These are phyloP conservation scores for Apistogramma diplotaenia DNA, from an alignment of 2,113 vertebrate genomes.

Conservation along the genomic window DNA sequence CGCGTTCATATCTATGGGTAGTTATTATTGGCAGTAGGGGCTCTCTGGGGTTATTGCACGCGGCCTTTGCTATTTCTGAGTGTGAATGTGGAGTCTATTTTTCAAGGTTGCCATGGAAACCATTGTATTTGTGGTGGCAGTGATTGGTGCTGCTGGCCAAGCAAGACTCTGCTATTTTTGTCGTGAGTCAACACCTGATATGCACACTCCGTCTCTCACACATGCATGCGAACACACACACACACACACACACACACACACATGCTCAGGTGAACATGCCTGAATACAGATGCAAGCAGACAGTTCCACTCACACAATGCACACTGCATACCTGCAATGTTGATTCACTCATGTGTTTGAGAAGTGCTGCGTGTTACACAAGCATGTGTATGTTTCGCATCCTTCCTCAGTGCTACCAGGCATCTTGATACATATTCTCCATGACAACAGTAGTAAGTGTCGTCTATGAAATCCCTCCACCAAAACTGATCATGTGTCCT, in stretches of 20 bases:
- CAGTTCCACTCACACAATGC: neutral
- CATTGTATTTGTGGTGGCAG: conserved; percentile 80
- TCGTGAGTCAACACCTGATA: conserved; percentile 78
- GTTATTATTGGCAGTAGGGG: conserved; percentile 62
- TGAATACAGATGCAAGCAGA: conserved; percentile 21
- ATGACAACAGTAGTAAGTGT: conserved; percentile 53
- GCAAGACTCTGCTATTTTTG: conserved; percentile 82
- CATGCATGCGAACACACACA: conserved; percentile 2
- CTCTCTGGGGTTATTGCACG: conserved; percentile 63
- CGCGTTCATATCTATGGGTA: conserved; percentile 38
- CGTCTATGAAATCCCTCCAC: conserved; percentile 25
- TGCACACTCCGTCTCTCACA: conserved; percentile 12
- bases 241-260: neutral
- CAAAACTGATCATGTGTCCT: conserved; percentile 1
- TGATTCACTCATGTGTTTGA: neutral
- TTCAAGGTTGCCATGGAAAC: conserved; percentile 82
- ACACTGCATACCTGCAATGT: neutral
- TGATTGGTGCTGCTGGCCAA: conserved; percentile 78
- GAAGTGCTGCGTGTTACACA: neutral
- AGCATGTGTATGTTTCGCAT: conserved; percentile 9
- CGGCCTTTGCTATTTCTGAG: conserved; percentile 74
- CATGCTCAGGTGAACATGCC: neutral
- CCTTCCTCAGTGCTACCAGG: conserved; percentile 15
- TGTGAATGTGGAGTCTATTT: conserved; percentile 76
- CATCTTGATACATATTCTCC: conserved; percentile 46